phyloP scores from a whole-genome alignment of 2,888 invertebrate species.

The Conops quadrifasciatus region DNA sequence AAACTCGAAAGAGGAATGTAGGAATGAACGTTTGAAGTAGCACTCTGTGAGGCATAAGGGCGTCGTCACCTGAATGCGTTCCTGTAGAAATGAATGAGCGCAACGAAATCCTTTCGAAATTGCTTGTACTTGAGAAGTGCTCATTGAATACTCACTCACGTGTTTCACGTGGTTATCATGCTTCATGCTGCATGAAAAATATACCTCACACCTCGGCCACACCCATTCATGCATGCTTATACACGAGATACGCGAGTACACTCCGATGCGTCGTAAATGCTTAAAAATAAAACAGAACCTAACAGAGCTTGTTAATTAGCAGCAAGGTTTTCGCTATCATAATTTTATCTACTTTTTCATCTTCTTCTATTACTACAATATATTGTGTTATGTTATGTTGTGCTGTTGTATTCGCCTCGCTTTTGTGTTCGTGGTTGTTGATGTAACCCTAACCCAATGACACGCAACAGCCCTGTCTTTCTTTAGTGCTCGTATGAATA shows the following conservation, averaged over 20 bases:
- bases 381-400: not conserved
- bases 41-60: no score
- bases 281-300: constrained; percentile 41
- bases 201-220: constrained; percentile 32
- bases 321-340: constrained; percentile 53
- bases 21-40: no score
- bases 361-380: constrained; percentile 42
- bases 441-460: not conserved
- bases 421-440: no score
- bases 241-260: not conserved
- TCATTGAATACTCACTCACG: constrained; percentile 10
- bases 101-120: not conserved
- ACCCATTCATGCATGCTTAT: constrained; percentile 29
- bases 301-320: constrained; percentile 63
- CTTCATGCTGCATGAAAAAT: constrained; percentile 45
- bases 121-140: constrained; percentile 2
- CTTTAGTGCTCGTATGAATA: no score
- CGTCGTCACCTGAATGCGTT: no score
- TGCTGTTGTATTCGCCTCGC: not conserved
- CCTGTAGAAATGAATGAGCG: no score
- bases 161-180: constrained; percentile 28
- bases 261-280: not conserved
- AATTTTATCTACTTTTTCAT: constrained; percentile 21
- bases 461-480: not conserved
- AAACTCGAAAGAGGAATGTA: no score